Base-by-base conservation (phyloP, 64 coral and sea anemone species). In the Acropora tenuis region DNA sequence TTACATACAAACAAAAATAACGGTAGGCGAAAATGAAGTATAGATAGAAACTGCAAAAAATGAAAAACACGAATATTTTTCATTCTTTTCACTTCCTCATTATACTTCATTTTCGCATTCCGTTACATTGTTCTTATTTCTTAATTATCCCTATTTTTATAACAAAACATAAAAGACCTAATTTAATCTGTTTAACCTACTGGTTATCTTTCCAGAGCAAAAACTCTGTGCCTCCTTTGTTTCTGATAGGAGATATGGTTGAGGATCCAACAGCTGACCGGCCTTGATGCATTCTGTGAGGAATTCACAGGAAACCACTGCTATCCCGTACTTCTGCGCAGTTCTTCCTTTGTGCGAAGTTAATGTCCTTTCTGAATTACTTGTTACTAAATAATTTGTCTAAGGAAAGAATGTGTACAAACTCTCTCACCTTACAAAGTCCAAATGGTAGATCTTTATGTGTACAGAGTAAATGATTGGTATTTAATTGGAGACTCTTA, bases 301-400 rank as follows among this genome's bases (percentile, higher is more conserved):
- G 88, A 94, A 99, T 16, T 90, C 88, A 75, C 86, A 69, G 9
- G 88, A 81, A 1, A 99, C 91, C 84, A 99, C 60, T 41, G 94
- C 91, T 66, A 96, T 89, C 11, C 91, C 92, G 79, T 80, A 42
- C 50, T 99, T 96, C 0, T 86, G 40, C 0, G 97, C 97, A 60
- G 91, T 89, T 84, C 40, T 87, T 49, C 97, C 97, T 74, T 96
- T 99, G 89, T 99, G 96, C 13, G 97, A 90, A 2, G 91, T 80
- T 11, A 83, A 73, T 17, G 94, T 91, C 41, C 77, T 76, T 5
- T 86, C 52, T 60, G 80, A 52, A 91, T 96, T 68, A 73, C 77
- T 48, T 15, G 97, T 95, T 8, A 99, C 80, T 16, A 99, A 68
- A 82, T 82, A 95, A 57, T 84, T 88, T 80, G 88, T 95, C 97